These are phyloP conservation scores for Collichthys lucidus DNA, from an alignment of 2,113 vertebrate species.

Conservation along the genomic window DNA sequence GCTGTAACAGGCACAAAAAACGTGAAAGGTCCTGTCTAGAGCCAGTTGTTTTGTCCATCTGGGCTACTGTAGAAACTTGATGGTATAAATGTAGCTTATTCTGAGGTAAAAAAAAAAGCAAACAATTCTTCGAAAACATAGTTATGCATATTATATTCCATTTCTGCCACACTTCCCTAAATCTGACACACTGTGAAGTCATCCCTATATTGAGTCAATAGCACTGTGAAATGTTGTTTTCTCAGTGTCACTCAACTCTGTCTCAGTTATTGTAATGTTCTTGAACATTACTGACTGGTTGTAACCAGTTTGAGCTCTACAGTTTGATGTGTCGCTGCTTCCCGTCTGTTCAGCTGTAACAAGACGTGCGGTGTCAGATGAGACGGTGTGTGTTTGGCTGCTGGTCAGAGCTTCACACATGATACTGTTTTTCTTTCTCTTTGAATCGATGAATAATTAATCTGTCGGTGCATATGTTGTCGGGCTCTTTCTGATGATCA, in stretches of 20 bases:
- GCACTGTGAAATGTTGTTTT: background rate
- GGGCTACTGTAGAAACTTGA: too few relatives aligned
- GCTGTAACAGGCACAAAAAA: too few relatives aligned
- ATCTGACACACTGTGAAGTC: too few relatives aligned
- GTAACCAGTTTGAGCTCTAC: background rate
- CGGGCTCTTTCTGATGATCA: conserved; percentile 7
- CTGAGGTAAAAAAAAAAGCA: too few relatives aligned
- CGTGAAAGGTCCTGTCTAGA: too few relatives aligned
- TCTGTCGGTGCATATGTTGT: background rate
- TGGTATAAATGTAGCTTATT: too few relatives aligned
- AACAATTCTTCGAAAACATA: too few relatives aligned
- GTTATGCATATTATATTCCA: too few relatives aligned
- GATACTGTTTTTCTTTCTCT: background rate
- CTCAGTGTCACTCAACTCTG: background rate
- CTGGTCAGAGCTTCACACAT: conserved; percentile 8
- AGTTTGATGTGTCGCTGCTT: background rate
- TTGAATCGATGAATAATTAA: conserved; percentile 45
- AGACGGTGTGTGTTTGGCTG: conserved; percentile 4
- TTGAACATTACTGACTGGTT: background rate
- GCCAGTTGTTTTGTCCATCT: too few relatives aligned
- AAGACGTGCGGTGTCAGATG: background rate
- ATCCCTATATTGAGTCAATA: background rate
- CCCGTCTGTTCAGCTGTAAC: background rate
- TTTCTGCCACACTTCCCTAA: too few relatives aligned
- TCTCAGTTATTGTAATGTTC: background rate